A percentile compares a stretch with the other conserved stretches of the same genome.
Evolutionary conservation across 2,113 vertebrate species (phyloP).

Genomic region (Copsychus sechellarum): DNA sequence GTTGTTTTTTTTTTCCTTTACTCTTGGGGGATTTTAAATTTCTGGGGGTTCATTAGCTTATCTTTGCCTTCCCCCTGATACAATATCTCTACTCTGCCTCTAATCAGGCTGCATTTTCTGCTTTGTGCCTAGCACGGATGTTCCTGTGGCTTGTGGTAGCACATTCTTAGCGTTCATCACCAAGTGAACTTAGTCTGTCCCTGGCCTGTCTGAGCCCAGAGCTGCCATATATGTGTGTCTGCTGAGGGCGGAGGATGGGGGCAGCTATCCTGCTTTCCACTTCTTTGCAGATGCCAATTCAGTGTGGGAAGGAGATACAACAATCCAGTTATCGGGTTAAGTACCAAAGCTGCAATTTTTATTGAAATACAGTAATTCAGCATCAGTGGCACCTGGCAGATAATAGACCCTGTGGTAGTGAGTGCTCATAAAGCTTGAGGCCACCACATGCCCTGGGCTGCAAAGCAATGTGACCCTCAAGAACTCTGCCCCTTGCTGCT

Average conservation of each 20-base stretch:
- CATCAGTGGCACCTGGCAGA: neutral
- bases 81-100: neutral
- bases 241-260: neutral
- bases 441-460: slow-evolving; percentile 3
- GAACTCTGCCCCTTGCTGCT: slow-evolving; percentile 34
- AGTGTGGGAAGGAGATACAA: neutral
- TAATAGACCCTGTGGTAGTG: neutral
- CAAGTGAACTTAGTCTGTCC: neutral
- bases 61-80: neutral
- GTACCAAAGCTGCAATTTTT: slow-evolving; percentile 37
- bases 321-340: slow-evolving; percentile 21
- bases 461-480: slow-evolving; percentile 14
- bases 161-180: accelerated
- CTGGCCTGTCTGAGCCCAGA: neutral
- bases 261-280: neutral
- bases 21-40: neutral
- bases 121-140: neutral
- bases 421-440: slow-evolving; percentile 40
- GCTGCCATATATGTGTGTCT: neutral
- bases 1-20: no score
- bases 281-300: neutral
- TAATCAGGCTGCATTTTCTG: neutral
- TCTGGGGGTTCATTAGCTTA: neutral
- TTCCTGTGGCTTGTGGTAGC: neutral
- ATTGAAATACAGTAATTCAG: slow-evolving; percentile 61